A percentile compares a stretch with the other conserved stretches of the same genome.
phyloP scores from a whole-genome alignment of 1,140 invertebrate species.

The Stegodyphus mimosarum region DNA sequence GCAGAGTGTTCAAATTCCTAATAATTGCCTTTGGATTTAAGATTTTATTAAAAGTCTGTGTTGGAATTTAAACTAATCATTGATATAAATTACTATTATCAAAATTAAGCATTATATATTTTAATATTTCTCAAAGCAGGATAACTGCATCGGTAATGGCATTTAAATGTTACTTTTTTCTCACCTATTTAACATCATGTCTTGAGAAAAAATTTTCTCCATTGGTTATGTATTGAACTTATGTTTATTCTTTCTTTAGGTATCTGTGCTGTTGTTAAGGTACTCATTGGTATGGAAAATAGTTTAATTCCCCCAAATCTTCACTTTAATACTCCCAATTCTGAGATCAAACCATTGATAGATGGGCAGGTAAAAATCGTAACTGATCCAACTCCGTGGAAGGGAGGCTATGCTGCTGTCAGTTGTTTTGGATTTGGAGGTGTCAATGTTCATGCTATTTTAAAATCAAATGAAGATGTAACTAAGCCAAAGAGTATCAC shows the following conservation, averaged over 20 bases:
- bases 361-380: slow-evolving; percentile 85
- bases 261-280: slow-evolving; percentile 87
- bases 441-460: slow-evolving; percentile 91
- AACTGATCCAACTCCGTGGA: slow-evolving; percentile 61
- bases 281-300: slow-evolving; percentile 88
- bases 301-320: slow-evolving; percentile 89
- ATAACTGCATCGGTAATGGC: too few species aligned
- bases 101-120: too few species aligned
- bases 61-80: too few species aligned
- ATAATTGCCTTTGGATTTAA: too few species aligned
- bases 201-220: background rate
- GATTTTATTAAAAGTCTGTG: too few species aligned
- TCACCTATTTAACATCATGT: too few species aligned
- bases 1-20: too few species aligned
- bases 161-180: too few species aligned
- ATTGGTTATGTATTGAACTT: background rate
- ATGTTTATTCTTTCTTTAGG: slow-evolving; percentile 69
- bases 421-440: slow-evolving; percentile 99
- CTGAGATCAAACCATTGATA: slow-evolving; percentile 85
- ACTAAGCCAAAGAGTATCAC: slow-evolving; percentile 70
- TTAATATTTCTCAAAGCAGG: too few species aligned
- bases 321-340: slow-evolving; percentile 87
- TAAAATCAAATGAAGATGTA: slow-evolving; percentile 76
- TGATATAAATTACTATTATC: too few species aligned
- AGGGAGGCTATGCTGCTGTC: slow-evolving; percentile 76